Conservation (phyloP, 1,140 invertebrate genomes). For the Papilio helenus region DNA sequence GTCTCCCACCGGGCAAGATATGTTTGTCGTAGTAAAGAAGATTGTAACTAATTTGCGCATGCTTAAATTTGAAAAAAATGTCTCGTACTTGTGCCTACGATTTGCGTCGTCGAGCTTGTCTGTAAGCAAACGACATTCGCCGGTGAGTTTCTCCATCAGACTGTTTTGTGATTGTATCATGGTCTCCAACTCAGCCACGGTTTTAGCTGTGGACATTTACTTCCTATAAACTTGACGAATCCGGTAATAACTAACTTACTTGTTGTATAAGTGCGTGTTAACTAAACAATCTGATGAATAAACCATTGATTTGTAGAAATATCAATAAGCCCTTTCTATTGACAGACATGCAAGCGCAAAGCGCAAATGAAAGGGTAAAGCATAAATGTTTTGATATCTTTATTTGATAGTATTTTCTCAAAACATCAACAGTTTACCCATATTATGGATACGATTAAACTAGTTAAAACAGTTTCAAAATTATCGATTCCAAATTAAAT, state of each 20-base stretch:
- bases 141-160: slow-evolving; percentile 93
- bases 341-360: slow-evolving; percentile 70
- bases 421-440: slow-evolving; percentile 85
- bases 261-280: slow-evolving; percentile 29
- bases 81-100: slow-evolving; percentile 91
- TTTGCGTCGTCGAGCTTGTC: slow-evolving; percentile 92
- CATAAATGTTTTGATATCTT: slow-evolving; percentile 79
- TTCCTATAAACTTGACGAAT: slow-evolving; percentile 55
- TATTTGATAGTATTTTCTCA: slow-evolving; percentile 58
- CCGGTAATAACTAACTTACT: background rate
- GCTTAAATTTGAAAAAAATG: slow-evolving; percentile 69
- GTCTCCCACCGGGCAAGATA: background rate
- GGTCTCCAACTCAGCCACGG: slow-evolving; percentile 91
- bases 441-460: slow-evolving; percentile 45
- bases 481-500: background rate
- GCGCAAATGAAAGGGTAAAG: slow-evolving; percentile 75
- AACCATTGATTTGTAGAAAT: slow-evolving; percentile 83
- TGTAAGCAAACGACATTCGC: slow-evolving; percentile 92
- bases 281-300: slow-evolving; percentile 85
- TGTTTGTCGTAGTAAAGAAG: background rate
- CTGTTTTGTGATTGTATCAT: slow-evolving; percentile 93
- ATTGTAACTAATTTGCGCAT: slow-evolving; percentile 49
- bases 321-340: slow-evolving; percentile 73
- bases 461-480: slow-evolving; percentile 2
- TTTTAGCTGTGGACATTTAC: slow-evolving; percentile 87